Evolutionary conservation across 2,113 vertebrate species (phyloP).

Genomic region (Blennius ocellaris): DNA sequence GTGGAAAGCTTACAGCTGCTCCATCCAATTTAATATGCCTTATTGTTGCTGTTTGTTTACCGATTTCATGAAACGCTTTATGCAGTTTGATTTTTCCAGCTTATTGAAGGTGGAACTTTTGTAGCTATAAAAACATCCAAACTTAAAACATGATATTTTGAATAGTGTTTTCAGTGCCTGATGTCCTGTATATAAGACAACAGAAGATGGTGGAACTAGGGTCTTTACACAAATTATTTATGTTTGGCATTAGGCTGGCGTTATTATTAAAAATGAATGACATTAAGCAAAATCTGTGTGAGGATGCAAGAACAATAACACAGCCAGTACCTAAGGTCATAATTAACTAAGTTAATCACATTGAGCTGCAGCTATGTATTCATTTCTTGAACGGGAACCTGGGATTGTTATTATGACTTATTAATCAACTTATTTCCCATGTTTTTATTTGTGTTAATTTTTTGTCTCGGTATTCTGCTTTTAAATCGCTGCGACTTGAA

Average conservation of each 20-base stretch:
- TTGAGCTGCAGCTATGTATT: neutral
- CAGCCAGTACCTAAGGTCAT: constrained; percentile 16
- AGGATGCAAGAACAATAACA: constrained; percentile 4
- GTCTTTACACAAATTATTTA: neutral
- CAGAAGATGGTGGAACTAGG: neutral
- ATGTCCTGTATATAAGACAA: neutral
- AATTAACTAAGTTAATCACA: constrained; percentile 8
- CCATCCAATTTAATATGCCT: constrained; percentile 28
- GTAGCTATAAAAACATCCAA: constrained; percentile 7
- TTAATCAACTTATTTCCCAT: neutral
- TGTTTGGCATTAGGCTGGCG: neutral
- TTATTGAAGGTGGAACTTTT: neutral
- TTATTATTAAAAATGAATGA: constrained; percentile 1
- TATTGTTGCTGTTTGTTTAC: constrained; percentile 2
- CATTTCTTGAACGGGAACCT: neutral
- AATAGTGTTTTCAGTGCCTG: neutral
- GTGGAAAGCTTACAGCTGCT: constrained; percentile 13
- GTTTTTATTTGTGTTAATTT: constrained; percentile 2
- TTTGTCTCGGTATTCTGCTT: neutral
- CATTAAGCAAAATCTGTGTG: neutral
- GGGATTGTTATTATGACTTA: neutral
- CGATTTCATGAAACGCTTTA: constrained; percentile 29
- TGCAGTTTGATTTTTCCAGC: constrained; percentile 9
- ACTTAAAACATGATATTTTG: neutral
- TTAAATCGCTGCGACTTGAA: constrained; percentile 8